A percentile compares a stretch with the other conserved stretches of the same genome.
Conservation (phyloP, 1,140 invertebrate species). For the Trichonephila inaurata region DNA sequence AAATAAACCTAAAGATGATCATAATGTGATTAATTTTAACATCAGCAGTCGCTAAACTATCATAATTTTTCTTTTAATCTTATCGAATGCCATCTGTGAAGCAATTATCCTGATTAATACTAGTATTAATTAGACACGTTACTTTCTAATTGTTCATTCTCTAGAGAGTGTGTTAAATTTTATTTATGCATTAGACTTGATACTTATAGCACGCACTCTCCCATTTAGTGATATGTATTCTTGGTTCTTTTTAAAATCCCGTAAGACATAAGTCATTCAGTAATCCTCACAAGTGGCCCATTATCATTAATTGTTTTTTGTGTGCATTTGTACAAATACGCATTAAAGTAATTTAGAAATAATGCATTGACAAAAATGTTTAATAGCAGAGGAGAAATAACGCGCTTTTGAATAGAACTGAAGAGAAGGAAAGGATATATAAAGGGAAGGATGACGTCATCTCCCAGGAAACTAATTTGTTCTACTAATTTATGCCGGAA, state of each 20-base stretch:
- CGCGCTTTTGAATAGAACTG: too few species aligned
- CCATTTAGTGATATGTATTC: background rate
- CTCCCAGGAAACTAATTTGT: too few species aligned
- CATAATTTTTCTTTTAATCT: background rate
- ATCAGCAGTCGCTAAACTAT: too few species aligned
- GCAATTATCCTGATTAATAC: background rate
- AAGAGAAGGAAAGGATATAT: too few species aligned
- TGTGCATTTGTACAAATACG: background rate
- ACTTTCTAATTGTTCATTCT: background rate
- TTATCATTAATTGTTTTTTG: background rate
- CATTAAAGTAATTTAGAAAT: too few species aligned
- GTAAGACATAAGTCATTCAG: background rate
- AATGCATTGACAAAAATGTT: too few species aligned
- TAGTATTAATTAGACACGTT: background rate
- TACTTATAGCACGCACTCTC: background rate
- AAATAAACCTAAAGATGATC: too few species aligned
- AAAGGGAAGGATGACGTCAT: too few species aligned
- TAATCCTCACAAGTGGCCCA: background rate
- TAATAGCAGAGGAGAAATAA: too few species aligned
- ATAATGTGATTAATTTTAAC: too few species aligned
- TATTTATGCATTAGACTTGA: background rate
- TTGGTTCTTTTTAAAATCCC: background rate
- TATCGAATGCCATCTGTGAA: background rate
- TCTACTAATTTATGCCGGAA: too few species aligned
- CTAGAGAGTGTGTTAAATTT: background rate